These are phyloP conservation scores for Allygus modestus DNA, from an alignment of 2,888 invertebrate species.

Conservation along the genomic window DNA sequence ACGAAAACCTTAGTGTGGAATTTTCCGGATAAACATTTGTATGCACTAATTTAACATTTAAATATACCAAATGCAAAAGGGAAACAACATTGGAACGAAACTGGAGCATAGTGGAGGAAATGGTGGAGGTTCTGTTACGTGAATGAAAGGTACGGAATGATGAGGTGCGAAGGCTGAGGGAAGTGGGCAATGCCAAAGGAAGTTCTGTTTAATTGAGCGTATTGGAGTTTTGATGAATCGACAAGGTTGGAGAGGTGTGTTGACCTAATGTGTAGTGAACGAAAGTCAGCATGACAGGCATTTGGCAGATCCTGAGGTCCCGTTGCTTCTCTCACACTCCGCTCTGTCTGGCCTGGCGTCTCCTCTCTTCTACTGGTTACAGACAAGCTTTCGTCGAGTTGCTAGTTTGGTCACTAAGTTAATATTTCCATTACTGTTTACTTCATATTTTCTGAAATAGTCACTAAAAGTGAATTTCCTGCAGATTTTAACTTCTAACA, in stretches of 20 bases:
- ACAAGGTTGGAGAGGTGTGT: constrained; percentile 62
- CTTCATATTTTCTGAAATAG: too few relatives aligned
- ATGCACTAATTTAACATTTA: too few relatives aligned
- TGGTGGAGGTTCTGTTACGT: not conserved
- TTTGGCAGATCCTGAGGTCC: constrained; percentile 50
- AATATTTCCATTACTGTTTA: too few relatives aligned
- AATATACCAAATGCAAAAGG: too few relatives aligned
- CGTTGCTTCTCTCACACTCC: too few relatives aligned
- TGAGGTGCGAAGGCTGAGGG: constrained; percentile 48
- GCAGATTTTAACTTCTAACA: too few relatives aligned
- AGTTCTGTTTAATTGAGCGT: constrained; percentile 59
- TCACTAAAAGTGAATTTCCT: too few relatives aligned
- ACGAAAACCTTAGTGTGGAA: too few relatives aligned
- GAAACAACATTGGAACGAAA: not conserved
- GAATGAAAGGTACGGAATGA: not conserved
- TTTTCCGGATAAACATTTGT: too few relatives aligned
- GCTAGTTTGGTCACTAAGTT: too few relatives aligned
- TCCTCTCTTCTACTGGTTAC: not conserved
- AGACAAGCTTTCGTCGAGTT: not conserved
- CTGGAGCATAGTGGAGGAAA: not conserved
- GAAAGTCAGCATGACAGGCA: constrained; percentile 63
- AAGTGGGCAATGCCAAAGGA: constrained; percentile 51
- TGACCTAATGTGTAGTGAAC: constrained; percentile 63
- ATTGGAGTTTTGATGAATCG: constrained; percentile 62
- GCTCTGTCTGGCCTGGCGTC: not conserved